These are phyloP conservation scores for Oligia fasciuncula DNA, from an alignment of 2,888 invertebrate species.

Conservation along the genomic window DNA sequence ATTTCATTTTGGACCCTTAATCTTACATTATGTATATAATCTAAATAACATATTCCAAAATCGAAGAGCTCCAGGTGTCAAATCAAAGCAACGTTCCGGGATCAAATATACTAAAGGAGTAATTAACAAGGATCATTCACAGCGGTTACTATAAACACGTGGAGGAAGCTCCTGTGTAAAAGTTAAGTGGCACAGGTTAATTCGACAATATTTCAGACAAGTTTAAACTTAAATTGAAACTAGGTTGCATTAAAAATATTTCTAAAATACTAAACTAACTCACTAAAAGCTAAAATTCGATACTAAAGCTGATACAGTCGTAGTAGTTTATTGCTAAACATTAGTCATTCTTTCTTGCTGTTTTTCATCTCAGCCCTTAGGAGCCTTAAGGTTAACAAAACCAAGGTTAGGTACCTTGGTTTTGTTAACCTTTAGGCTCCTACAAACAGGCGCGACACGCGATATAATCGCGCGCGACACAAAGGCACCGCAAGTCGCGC, in stretches of 20 bases:
- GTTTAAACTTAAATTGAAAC: not conserved
- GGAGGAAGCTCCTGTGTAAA: not conserved
- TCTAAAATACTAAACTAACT: not conserved
- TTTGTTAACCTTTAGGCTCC: too few species aligned
- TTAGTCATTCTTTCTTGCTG: not conserved
- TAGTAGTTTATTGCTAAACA: not conserved
- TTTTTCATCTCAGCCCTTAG: not conserved
- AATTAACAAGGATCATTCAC: not conserved
- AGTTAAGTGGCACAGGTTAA: not conserved
- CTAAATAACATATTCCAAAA: not conserved
- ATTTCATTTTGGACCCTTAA: too few species aligned
- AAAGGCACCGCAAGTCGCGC: too few species aligned
- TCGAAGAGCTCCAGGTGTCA: not conserved
- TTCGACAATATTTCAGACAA: not conserved
- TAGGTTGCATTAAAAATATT: not conserved
- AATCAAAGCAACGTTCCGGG: conserved; percentile 17
- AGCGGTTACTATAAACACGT: not conserved
- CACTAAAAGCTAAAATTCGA: not conserved
- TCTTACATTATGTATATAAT: too few species aligned
- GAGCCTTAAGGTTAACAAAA: too few species aligned
- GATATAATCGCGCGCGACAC: too few species aligned
- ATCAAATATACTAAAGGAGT: not conserved
- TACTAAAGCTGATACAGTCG: not conserved
- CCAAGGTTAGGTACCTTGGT: too few species aligned
- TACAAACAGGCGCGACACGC: too few species aligned